Evolutionary conservation across 64 coral and sea anemone species (phyloP).

Genomic region (Pocillopora damicornis): DNA sequence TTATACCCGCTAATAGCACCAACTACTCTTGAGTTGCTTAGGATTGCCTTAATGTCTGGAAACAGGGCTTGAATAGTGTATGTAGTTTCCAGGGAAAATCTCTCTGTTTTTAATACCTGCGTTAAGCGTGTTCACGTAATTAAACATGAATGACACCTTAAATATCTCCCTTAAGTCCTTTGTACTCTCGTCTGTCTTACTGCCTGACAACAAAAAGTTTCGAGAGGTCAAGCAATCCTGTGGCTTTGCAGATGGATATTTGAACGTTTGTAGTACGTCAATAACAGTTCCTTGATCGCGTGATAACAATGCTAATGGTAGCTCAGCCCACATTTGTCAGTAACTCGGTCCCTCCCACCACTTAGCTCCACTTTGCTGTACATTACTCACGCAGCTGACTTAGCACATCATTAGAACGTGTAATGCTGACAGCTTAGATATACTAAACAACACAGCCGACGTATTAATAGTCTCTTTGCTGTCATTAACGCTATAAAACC

Average conservation of each 20-base stretch:
- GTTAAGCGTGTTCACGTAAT: too few species aligned
- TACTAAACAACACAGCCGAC: not conserved
- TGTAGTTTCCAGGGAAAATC: too few species aligned
- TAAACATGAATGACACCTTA: not conserved
- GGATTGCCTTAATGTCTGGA: too few species aligned
- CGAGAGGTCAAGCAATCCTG: not conserved
- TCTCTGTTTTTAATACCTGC: too few species aligned
- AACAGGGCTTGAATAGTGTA: too few species aligned
- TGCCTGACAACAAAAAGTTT: not conserved
- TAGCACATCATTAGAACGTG: constrained; percentile 28
- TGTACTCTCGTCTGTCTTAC: not conserved
- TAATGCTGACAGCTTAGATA: not conserved
- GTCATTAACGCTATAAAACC: not conserved
- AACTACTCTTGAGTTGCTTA: too few species aligned
- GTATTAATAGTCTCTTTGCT: not conserved
- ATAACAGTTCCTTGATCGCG: constrained; percentile 26
- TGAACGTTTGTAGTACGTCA: not conserved
- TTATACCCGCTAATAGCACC: not conserved
- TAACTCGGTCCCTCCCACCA: constrained; percentile 13
- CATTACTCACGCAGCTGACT: not conserved
- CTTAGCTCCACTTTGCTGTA: not conserved
- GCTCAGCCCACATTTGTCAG: not conserved
- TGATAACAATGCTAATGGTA: not conserved
- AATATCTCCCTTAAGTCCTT: not conserved
- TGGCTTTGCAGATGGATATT: not conserved